Base-by-base conservation (phyloP, 2,888 invertebrate genomes). In the Trichogramma dendrolimi region DNA sequence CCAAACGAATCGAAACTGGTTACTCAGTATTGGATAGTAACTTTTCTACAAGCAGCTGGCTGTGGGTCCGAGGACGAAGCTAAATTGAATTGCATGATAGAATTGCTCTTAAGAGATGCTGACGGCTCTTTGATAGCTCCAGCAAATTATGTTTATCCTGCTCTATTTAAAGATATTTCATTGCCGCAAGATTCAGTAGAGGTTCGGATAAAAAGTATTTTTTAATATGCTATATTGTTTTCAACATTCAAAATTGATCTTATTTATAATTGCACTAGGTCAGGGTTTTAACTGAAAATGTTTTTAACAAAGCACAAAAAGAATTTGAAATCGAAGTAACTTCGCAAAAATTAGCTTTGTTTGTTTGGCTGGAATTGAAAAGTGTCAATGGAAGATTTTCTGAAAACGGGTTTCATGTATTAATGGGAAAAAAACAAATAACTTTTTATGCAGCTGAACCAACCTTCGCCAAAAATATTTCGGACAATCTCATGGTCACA, bases 331-430 rank as follows among this genome's bases (percentile, higher is more conserved):
- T 85, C 10, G 72, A 73, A 42, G 58, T 85, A 8, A 70, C 67
- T 53, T 78, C 85, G 0, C 81, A 85, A 66, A 80, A 81, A 2
- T 80, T 88, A 44, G 84, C 88, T 1, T 79, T 87, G 6, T 91
- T 90, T 75, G 84, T 90, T 1, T 90, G 89, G 88, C 75, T 90
- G 38, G 87, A 89, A 66, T 75, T 84, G 0, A 77, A 75, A 4
- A 73, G 76, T 55, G 73, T 81, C 48, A 75, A 72, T 8, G 92
- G 92, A 1, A 80, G 79, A 62, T 92, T 92, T 76, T 86, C 87
- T 1, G 87, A 90, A 68, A 92, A 94, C 77, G 93, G 92, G 0
- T 87, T 92, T 42, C 81, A 85, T 7, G 71, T 85, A 52, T 71
- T 79, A 4, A 67, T 71, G 14, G 65, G 71, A 10, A 66, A 62